Evolutionary conservation across 2,888 invertebrate genomes (phyloP).

Genomic region (Sympetrum striolatum): DNA sequence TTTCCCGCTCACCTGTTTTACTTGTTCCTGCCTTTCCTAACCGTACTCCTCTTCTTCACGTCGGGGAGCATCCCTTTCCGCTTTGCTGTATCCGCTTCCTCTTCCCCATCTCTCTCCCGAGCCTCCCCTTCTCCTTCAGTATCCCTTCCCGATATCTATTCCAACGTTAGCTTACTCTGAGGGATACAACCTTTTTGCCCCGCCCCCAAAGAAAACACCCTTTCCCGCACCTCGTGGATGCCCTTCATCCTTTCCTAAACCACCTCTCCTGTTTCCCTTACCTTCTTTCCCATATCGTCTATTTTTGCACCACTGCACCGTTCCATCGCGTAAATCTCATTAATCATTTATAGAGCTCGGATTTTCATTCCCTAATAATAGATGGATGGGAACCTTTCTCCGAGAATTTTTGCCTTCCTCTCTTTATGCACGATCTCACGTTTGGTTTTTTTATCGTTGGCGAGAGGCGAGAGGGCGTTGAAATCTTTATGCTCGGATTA

Average conservation of each 20-base stretch:
- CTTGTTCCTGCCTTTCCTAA: too few species aligned
- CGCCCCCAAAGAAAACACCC: background rate
- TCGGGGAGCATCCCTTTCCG: too few species aligned
- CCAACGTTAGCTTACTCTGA: background rate
- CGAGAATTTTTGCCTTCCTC: background rate
- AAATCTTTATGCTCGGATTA: background rate
- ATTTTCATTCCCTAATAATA: slow-evolving; percentile 6
- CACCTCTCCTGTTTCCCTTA: background rate
- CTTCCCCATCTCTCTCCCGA: background rate
- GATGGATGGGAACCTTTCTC: background rate
- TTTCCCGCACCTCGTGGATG: background rate
- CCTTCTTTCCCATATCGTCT: background rate
- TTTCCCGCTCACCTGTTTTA: too few species aligned
- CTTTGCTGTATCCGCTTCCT: background rate
- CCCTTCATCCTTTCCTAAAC: background rate
- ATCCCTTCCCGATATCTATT: background rate
- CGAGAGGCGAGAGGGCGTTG: background rate
- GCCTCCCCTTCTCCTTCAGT: background rate
- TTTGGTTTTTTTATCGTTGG: background rate
- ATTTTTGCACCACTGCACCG: background rate
- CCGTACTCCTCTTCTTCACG: too few species aligned
- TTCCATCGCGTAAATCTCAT: slow-evolving; percentile 18
- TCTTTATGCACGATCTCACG: background rate
- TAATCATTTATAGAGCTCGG: slow-evolving; percentile 42
- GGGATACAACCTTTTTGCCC: background rate